These are phyloP conservation scores for Sarcophaga rosellei DNA, from an alignment of 2,888 invertebrate species.

Conservation along the genomic window DNA sequence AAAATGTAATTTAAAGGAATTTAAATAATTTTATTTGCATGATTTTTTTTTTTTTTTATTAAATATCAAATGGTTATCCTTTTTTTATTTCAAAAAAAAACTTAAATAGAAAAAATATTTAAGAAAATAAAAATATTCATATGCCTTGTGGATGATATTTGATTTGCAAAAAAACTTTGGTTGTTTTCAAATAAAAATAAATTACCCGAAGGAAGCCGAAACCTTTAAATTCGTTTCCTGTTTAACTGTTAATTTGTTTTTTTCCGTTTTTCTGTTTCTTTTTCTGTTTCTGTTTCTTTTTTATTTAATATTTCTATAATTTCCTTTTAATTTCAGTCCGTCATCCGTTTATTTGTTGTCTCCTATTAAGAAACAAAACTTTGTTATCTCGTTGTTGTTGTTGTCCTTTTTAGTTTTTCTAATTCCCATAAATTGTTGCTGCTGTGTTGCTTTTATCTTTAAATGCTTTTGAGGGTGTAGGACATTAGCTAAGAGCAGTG, in stretches of 20 bases:
- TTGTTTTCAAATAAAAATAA: background rate
- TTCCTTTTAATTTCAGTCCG: background rate
- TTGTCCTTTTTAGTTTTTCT: slow-evolving; percentile 1
- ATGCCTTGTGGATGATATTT: background rate
- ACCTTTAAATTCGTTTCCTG: background rate
- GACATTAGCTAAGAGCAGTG: background rate
- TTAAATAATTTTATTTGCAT: slow-evolving; percentile 3
- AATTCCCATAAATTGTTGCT: slow-evolving; percentile 15
- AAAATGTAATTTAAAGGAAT: slow-evolving; percentile 33
- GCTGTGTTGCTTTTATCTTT: background rate
- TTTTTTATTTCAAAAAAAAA: background rate
- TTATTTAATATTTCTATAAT: slow-evolving; percentile 6
- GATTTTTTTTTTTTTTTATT: background rate
- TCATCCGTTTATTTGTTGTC: background rate
- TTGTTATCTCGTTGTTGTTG: slow-evolving; percentile 4
- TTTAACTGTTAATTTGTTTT: slow-evolving; percentile 2
- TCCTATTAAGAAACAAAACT: background rate
- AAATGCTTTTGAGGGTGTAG: background rate
- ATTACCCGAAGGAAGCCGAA: background rate
- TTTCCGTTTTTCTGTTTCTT: background rate
- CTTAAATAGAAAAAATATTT: background rate
- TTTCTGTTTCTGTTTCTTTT: background rate
- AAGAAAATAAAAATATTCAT: slow-evolving; percentile 3
- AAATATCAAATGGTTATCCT: background rate
- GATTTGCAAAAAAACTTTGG: no score